Conservation (phyloP, 2,888 invertebrate species). For the Therioaphis trifolii region DNA sequence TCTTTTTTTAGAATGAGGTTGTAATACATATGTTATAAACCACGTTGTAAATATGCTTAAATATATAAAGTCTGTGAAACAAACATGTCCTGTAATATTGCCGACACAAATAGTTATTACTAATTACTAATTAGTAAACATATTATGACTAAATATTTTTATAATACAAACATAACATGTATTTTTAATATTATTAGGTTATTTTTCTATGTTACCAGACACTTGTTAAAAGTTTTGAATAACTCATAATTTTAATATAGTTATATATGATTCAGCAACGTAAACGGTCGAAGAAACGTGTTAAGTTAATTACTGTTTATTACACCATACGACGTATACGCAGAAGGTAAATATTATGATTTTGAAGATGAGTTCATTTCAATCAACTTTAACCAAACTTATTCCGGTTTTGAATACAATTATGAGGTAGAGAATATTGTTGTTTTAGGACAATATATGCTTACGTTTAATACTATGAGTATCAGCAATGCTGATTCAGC, state of each 20-base stretch:
- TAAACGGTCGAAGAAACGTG: neutral
- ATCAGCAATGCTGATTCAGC: constrained; percentile 6
- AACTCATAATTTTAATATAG: too few relatives aligned
- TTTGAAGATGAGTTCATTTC: neutral
- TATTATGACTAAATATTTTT: too few relatives aligned
- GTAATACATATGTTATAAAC: neutral
- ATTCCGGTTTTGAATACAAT: neutral
- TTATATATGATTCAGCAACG: too few relatives aligned
- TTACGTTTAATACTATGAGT: constrained; percentile 15
- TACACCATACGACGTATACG: neutral
- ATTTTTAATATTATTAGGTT: too few relatives aligned
- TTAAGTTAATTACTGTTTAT: neutral
- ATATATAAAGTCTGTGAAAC: too few relatives aligned
- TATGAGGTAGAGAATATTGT: constrained; percentile 21
- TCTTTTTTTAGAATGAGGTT: neutral
- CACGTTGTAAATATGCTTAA: too few relatives aligned
- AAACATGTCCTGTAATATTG: too few relatives aligned
- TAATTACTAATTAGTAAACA: too few relatives aligned
- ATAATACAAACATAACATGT: too few relatives aligned
- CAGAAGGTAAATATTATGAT: neutral
- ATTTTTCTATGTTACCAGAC: too few relatives aligned
- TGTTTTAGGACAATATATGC: constrained; percentile 43
- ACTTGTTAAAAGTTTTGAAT: too few relatives aligned
- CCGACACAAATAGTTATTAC: too few relatives aligned
- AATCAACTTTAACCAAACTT: neutral